Evolutionary conservation across 2,113 vertebrate genomes (phyloP).

Genomic region (Xenus cinereus): DNA sequence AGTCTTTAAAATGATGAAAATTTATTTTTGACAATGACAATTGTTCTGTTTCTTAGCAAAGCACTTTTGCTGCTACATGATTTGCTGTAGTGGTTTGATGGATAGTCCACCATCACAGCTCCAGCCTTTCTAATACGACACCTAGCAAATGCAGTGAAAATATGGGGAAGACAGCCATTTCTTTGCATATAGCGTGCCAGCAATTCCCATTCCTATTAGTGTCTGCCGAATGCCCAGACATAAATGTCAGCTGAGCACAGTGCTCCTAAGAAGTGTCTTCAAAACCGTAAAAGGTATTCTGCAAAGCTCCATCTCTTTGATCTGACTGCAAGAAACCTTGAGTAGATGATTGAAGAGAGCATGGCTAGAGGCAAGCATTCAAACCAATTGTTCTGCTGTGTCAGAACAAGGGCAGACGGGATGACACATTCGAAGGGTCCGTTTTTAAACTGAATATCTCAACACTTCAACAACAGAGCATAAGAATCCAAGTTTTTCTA

Average conservation of each 20-base stretch:
- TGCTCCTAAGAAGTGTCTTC: slow-evolving; percentile 14
- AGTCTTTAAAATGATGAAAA: neutral
- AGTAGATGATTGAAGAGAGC: neutral
- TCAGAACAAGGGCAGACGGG: slow-evolving; percentile 15
- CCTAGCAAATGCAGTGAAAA: neutral
- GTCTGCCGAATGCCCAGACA: neutral
- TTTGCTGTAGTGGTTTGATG: neutral
- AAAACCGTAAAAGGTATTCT: slow-evolving; percentile 3
- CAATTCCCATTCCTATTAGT: neutral
- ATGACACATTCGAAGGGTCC: neutral
- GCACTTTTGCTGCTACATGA: neutral
- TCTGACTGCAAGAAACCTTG: slow-evolving; percentile 3
- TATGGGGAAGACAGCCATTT: neutral
- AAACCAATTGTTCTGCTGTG: slow-evolving; percentile 19
- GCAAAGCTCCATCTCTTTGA: slow-evolving; percentile 21
- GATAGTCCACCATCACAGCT: neutral
- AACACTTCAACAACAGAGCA: neutral
- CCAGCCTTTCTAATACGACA: neutral
- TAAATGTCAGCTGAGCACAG: neutral
- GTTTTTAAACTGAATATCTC: neutral
- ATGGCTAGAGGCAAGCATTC: neutral
- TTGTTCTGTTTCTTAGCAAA: neutral
- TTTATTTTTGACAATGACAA: neutral
- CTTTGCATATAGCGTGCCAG: neutral
- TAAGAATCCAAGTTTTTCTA: neutral